Conservation (phyloP, 1,140 invertebrate genomes). For the Thalassaphorura encarpata region DNA sequence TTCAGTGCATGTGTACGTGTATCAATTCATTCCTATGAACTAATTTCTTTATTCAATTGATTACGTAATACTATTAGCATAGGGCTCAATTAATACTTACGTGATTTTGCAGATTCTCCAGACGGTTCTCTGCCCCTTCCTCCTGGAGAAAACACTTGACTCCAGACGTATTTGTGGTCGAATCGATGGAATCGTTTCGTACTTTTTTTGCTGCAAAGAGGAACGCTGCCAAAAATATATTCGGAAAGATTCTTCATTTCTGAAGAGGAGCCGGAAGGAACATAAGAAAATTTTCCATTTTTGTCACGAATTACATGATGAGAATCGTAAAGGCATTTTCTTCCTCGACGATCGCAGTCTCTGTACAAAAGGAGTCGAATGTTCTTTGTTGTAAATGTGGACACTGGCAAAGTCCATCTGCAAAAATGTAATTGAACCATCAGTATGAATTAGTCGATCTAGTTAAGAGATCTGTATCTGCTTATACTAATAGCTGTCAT, state of each 20-base stretch:
- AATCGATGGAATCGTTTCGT: conserved; percentile 20
- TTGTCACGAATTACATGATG: conserved; percentile 22
- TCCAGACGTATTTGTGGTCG: conserved; percentile 11
- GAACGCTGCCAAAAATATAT: conserved; percentile 29
- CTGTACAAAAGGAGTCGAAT: conserved; percentile 28
- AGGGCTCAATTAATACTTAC: too few species aligned
- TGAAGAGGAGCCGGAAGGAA: conserved; percentile 9
- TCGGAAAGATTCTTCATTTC: conserved; percentile 25
- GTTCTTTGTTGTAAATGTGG: conserved; percentile 8
- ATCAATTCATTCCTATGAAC: too few species aligned
- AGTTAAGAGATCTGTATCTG: too few species aligned
- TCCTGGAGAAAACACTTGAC: conserved; percentile 13
- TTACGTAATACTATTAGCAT: too few species aligned
- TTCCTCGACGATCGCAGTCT: conserved; percentile 28
- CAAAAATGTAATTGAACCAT: too few species aligned
- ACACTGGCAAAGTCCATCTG: conserved; percentile 6
- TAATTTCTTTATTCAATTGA: too few species aligned
- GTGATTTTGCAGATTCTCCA: too few species aligned
- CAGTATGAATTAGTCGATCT: too few species aligned
- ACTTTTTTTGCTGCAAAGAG: conserved; percentile 9
- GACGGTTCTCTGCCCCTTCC: too few species aligned
- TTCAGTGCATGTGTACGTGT: too few species aligned
- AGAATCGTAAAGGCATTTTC: conserved; percentile 29
- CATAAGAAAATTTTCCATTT: conserved; percentile 17
- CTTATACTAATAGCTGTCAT: too few species aligned